phyloP scores from a whole-genome alignment of 2,113 vertebrate species.

The Turnix velox region DNA sequence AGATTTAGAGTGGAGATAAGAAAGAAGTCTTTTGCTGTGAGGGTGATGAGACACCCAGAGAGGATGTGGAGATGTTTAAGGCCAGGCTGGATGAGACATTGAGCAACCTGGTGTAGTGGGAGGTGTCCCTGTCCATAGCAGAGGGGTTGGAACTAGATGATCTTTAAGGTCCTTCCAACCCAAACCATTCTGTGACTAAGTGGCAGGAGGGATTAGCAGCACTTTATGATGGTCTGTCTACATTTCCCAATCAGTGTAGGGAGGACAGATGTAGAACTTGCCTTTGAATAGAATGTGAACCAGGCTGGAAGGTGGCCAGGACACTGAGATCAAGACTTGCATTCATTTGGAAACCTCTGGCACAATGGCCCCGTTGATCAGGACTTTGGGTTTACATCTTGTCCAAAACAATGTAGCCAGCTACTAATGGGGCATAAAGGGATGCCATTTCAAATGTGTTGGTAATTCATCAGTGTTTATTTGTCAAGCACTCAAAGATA shows the following conservation, averaged over 20 bases:
- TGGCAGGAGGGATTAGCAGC: slow-evolving; percentile 52
- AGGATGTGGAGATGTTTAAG: no score
- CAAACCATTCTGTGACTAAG: no score
- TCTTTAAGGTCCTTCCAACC: no score
- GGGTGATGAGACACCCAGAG: no score
- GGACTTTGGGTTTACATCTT: background rate
- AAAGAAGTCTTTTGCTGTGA: no score
- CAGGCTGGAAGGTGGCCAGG: background rate
- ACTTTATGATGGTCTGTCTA: background rate
- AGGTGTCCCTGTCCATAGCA: no score
- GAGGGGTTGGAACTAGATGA: no score
- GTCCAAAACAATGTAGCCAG: background rate
- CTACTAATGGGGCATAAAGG: background rate
- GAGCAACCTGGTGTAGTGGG: no score
- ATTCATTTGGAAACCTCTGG: slow-evolving; percentile 21
- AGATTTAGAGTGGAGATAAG: no score
- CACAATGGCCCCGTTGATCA: slow-evolving; percentile 30
- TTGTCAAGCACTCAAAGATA: background rate
- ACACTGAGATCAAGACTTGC: slow-evolving; percentile 10
- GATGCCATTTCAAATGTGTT: background rate
- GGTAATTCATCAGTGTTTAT: background rate
- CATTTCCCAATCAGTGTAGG: background rate
- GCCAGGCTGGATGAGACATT: no score
- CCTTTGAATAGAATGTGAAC: slow-evolving; percentile 14
- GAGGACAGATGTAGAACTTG: background rate